A percentile compares a stretch with the other conserved stretches of the same genome.
These are phyloP conservation scores for Neuroterus valhalla DNA, from an alignment of 1,140 invertebrate genomes.

Conservation along the genomic window DNA sequence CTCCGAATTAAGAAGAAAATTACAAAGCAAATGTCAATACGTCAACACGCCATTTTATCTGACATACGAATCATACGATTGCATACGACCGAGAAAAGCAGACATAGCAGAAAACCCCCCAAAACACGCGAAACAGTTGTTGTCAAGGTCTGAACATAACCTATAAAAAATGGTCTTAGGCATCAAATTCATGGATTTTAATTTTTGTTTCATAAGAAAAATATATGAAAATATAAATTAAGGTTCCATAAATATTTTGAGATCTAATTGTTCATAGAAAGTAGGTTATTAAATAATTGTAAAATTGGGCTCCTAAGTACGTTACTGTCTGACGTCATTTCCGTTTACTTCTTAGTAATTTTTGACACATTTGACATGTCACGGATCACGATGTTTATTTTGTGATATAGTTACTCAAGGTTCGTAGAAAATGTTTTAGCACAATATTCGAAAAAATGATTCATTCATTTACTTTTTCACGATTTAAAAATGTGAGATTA, in stretches of 20 bases:
- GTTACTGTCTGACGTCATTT: background rate
- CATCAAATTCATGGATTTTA: no score
- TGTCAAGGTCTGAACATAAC: no score
- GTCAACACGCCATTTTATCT: conserved; percentile 40
- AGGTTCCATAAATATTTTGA: no score
- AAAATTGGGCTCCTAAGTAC: background rate
- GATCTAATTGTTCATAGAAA: no score
- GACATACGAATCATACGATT: conserved; percentile 31
- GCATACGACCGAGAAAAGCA: no score
- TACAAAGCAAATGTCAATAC: conserved; percentile 17
- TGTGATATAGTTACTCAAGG: conserved; percentile 8
- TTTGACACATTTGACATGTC: conserved; percentile 14
- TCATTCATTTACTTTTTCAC: no score
- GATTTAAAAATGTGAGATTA: background rate
- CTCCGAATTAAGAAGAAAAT: conserved; percentile 26
- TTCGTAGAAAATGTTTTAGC: background rate
- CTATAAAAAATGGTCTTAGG: no score
- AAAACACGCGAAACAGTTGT: background rate
- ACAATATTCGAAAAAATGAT: background rate
- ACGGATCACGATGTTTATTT: background rate
- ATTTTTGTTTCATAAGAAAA: no score
- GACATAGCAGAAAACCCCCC: background rate
- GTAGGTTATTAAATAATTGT: no score
- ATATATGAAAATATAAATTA: no score
- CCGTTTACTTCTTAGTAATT: background rate